These are phyloP conservation scores for Stenolophus ochropezus DNA, from an alignment of 2,888 invertebrate genomes.

Conservation along the genomic window DNA sequence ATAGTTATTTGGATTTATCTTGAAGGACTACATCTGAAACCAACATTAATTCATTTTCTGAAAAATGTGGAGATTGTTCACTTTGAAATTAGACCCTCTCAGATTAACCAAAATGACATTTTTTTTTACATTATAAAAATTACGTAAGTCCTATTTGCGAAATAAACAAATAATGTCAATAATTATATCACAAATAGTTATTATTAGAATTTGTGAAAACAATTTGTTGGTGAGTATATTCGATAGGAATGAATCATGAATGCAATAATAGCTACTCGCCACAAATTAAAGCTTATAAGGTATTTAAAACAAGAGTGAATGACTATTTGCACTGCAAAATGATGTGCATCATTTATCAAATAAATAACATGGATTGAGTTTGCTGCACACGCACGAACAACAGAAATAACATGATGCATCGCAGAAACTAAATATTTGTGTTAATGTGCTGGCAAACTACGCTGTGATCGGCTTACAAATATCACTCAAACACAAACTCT, in stretches of 20 bases:
- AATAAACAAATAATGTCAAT: no score
- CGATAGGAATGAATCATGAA: background rate
- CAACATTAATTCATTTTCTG: no score
- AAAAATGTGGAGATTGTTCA: no score
- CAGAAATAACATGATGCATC: background rate
- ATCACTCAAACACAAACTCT: constrained; percentile 5
- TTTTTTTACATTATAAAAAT: no score
- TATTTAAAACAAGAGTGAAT: background rate
- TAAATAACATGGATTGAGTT: background rate
- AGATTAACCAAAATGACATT: no score
- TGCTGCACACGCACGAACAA: background rate
- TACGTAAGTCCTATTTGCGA: no score
- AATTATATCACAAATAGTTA: no score
- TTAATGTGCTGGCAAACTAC: constrained; percentile 3
- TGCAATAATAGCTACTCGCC: background rate
- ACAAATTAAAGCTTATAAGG: background rate
- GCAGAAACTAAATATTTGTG: constrained; percentile 4
- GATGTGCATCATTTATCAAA: background rate
- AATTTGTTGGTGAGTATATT: no score
- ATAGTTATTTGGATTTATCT: no score
- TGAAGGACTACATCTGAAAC: no score
- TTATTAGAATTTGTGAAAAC: no score
- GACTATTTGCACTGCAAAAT: background rate
- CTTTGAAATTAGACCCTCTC: no score
- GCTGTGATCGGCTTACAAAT: constrained; percentile 20